These are phyloP conservation scores for Chionodraco myersi DNA, from an alignment of 2,113 vertebrate genomes.

Conservation along the genomic window DNA sequence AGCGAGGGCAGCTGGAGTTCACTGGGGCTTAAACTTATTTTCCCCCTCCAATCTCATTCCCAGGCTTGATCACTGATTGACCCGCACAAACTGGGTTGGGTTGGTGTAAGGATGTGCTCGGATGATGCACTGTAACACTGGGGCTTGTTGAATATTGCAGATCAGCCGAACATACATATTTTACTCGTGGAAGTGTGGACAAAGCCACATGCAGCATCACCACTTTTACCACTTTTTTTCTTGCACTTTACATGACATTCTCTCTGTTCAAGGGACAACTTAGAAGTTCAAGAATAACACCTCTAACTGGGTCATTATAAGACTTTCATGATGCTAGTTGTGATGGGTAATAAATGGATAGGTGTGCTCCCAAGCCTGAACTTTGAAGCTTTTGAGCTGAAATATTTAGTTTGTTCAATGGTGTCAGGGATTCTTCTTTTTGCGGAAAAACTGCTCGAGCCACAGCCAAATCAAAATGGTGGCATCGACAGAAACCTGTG, in stretches of 20 bases:
- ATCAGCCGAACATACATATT: slow-evolving; percentile 42
- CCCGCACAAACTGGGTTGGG: slow-evolving; percentile 17
- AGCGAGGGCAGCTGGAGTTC: slow-evolving; percentile 57
- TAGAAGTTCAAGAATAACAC: slow-evolving; percentile 37
- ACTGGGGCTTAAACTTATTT: slow-evolving; percentile 48
- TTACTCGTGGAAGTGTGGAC: slow-evolving; percentile 1
- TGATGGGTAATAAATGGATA: slow-evolving; percentile 53
- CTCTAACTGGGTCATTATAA: slow-evolving; percentile 43
- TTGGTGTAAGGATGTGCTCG: slow-evolving; percentile 1
- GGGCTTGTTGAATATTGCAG: slow-evolving; percentile 27
- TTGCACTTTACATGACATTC: slow-evolving; percentile 40
- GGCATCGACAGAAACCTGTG: slow-evolving; percentile 68
- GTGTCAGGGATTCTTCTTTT: slow-evolving; percentile 65
- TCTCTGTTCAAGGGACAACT: slow-evolving; percentile 17
- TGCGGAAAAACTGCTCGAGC: slow-evolving; percentile 21
- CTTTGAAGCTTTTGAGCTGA: slow-evolving; percentile 41
- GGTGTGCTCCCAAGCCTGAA: slow-evolving; percentile 49
- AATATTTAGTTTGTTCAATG: slow-evolving; percentile 65
- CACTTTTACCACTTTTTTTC: slow-evolving; percentile 20
- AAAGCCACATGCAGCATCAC: slow-evolving; percentile 13
- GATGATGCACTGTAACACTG: slow-evolving; percentile 16
- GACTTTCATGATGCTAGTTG: slow-evolving; percentile 47
- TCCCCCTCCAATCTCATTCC: slow-evolving; percentile 28
- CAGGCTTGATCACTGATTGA: slow-evolving; percentile 53
- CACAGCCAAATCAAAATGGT: slow-evolving; percentile 75